These are phyloP conservation scores for Hesperophylax magnus DNA, from an alignment of 1,140 invertebrate genomes.

Conservation along the genomic window DNA sequence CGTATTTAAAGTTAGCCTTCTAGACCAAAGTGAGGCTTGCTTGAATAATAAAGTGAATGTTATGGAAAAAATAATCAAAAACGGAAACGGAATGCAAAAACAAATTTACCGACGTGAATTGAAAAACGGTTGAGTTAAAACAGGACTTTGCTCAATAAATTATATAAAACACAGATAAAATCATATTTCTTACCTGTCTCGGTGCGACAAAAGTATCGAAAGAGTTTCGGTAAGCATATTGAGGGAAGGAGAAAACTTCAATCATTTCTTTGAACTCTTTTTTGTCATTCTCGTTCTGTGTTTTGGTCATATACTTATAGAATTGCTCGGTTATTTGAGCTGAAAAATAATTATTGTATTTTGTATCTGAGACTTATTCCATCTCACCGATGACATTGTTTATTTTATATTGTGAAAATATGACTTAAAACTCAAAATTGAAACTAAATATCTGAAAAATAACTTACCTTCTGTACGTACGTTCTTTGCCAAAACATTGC, in stretches of 20 bases:
- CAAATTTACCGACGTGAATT: no score
- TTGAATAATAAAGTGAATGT: no score
- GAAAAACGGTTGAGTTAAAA: no score
- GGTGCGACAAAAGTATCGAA: conserved; percentile 19
- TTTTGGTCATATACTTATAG: conserved; percentile 50
- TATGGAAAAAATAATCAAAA: no score
- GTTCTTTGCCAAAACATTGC: neutral
- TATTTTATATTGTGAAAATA: no score
- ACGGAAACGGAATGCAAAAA: no score
- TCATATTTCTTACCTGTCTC: conserved; percentile 6
- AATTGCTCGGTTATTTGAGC: conserved; percentile 41
- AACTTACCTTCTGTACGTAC: conserved; percentile 17
- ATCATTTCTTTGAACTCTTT: conserved; percentile 48
- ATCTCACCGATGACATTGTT: neutral
- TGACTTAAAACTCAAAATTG: neutral
- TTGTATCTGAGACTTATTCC: neutral
- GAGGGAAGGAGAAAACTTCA: conserved; percentile 47
- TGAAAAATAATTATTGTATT: conserved; percentile 25
- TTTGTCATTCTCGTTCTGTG: conserved; percentile 42
- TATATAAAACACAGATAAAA: no score
- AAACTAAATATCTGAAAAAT: neutral
- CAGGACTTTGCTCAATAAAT: no score
- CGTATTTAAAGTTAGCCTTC: no score
- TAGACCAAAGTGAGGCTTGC: no score
- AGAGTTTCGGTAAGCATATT: conserved; percentile 42